These are phyloP conservation scores for Geotrypetes seraphini DNA, from an alignment of 2,797 vertebrate genomes.

Conservation along the genomic window DNA sequence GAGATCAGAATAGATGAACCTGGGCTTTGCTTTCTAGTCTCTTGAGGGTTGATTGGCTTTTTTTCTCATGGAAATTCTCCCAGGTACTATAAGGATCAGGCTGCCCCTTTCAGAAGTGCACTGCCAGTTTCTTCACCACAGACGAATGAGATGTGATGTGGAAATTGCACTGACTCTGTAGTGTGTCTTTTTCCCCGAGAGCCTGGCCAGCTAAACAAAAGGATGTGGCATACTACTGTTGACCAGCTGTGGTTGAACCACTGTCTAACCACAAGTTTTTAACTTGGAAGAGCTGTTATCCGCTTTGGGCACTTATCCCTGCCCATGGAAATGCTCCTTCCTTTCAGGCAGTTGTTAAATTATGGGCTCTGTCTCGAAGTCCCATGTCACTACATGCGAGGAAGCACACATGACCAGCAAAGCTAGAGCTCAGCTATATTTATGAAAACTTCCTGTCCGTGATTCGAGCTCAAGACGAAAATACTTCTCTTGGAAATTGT, in stretches of 20 bases:
- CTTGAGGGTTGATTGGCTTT: neutral
- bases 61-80: conserved; percentile 10
- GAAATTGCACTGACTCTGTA: conserved; percentile 22
- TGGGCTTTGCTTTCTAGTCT: neutral
- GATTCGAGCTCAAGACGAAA: conserved; percentile 29
- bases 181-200: conserved; percentile 19
- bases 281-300: conserved; percentile 30
- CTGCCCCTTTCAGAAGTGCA: conserved; percentile 4
- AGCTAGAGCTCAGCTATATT: conserved; percentile 6
- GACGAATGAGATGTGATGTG: conserved; percentile 1
- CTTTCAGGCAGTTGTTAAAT: conserved; percentile 31
- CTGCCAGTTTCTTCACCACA: neutral
- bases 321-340: conserved; percentile 30
- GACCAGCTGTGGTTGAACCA: conserved; percentile 28
- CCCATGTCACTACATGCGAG: conserved; percentile 11
- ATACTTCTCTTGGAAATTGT: conserved; percentile 24
- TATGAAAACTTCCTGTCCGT: conserved; percentile 23
- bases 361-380: conserved; percentile 12
- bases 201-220: conserved; percentile 23
- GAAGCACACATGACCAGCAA: neutral
- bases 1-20: no score
- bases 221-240: conserved; percentile 32
- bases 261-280: conserved; percentile 31
- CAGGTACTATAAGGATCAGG: neutral
- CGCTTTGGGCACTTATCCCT: conserved; percentile 26